phyloP scores from a whole-genome alignment of 2,797 vertebrate species.

The Sebastolobus altivelis region DNA sequence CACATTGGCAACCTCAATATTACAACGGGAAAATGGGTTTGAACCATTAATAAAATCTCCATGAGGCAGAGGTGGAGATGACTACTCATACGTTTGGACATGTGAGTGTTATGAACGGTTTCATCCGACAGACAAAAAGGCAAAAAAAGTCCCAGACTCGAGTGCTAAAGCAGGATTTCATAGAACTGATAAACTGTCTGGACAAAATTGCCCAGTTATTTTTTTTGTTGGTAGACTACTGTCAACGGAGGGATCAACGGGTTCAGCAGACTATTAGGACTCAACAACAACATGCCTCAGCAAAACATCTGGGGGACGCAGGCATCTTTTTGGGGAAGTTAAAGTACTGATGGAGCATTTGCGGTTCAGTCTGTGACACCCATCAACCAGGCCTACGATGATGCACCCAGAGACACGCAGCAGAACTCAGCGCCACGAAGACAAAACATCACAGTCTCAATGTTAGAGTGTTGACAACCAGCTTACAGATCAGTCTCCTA shows the following conservation, averaged over 20 bases:
- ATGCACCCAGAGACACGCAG: constrained; percentile 15
- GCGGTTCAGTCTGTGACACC: not conserved
- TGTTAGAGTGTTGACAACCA: constrained; percentile 4
- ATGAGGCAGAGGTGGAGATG: not conserved
- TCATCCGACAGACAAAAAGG: not conserved
- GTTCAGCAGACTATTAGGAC: not conserved
- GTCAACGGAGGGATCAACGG: not conserved
- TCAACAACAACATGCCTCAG: not conserved
- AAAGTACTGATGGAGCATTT: not conserved
- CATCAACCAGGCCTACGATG: not conserved
- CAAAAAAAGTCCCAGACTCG: not conserved
- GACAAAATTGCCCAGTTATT: not conserved
- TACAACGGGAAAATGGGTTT: not conserved
- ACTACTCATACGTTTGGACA: not conserved
- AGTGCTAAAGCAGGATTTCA: not conserved
- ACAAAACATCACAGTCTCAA: constrained; percentile 16
- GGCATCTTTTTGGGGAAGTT: not conserved
- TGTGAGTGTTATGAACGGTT: not conserved
- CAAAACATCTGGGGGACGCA: not conserved
- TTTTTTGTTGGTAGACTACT: not conserved
- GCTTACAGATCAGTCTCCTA: constrained; percentile 2
- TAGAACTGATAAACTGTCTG: not conserved
- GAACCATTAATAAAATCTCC: not conserved
- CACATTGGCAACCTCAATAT: not conserved
- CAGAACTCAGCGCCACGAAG: constrained; percentile 10